Percentiles rank a stretch among this genome's conserved stretches.
Conservation (phyloP, 1,140 invertebrate genomes). For the Amphibalanus amphitrite region DNA sequence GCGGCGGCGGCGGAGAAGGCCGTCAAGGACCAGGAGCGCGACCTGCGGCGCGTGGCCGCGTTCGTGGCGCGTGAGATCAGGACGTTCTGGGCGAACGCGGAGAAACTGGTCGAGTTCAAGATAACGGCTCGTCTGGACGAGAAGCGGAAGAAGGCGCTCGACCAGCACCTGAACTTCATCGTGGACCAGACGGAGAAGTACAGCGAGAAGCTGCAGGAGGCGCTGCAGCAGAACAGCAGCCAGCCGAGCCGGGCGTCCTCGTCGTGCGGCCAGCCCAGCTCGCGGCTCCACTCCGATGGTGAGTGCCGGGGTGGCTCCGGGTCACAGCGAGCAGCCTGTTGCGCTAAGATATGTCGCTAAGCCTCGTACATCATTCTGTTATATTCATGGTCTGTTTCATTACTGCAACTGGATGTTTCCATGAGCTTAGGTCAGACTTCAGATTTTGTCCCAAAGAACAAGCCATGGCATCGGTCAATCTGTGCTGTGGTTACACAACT, state of each 20-base stretch:
- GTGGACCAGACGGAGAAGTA: slow-evolving; percentile 98
- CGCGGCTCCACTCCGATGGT: neutral
- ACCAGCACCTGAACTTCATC: slow-evolving; percentile 94
- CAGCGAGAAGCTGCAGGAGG: slow-evolving; percentile 13
- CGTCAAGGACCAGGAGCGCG: slow-evolving; percentile 76
- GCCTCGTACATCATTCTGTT: too few species aligned
- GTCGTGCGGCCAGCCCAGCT: neutral
- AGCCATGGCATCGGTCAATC: slow-evolving; percentile 10
- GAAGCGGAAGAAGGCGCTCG: slow-evolving; percentile 84
- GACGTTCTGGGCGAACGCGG: slow-evolving; percentile 90
- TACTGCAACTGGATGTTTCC: too few species aligned
- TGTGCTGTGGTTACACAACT: neutral
- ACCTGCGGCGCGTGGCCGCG: slow-evolving; percentile 67
- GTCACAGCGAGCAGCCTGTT: too few species aligned
- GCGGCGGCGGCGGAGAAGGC: slow-evolving; percentile 70
- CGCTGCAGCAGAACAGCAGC: neutral
- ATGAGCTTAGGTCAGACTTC: too few species aligned
- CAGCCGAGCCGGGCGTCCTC: neutral
- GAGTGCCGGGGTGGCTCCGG: slow-evolving; percentile 24
- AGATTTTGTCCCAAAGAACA: too few species aligned
- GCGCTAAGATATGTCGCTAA: too few species aligned
- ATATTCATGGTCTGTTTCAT: too few species aligned
- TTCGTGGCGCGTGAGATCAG: slow-evolving; percentile 84
- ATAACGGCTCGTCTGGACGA: slow-evolving; percentile 81
- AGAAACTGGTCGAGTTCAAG: slow-evolving; percentile 93